Percentiles rank a stretch among this genome's conserved stretches.
Conservation (phyloP, 2,113 vertebrate species). For the Puffinus mauretanicus region DNA sequence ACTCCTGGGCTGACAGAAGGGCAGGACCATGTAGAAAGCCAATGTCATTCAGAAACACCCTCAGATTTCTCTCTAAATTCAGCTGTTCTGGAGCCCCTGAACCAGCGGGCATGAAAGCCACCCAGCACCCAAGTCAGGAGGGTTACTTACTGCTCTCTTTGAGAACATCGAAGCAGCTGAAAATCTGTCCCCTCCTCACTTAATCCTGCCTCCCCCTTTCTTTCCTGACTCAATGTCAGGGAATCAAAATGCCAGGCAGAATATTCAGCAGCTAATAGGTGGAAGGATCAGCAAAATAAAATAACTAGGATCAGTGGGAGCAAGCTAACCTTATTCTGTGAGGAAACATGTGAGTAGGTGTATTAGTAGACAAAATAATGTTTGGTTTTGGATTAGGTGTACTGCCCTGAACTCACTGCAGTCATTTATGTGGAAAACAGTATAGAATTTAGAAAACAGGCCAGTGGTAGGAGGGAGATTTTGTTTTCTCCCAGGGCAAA, state of each 20-base stretch:
- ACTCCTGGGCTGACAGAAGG: background rate
- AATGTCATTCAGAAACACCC: background rate
- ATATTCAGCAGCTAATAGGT: conserved; percentile 28
- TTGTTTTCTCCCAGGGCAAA: background rate
- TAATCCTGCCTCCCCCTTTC: background rate
- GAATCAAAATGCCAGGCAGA: conserved; percentile 25
- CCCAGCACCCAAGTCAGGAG: background rate
- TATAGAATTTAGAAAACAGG: background rate
- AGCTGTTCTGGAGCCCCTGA: background rate
- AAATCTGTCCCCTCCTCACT: background rate
- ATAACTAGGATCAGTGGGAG: background rate
- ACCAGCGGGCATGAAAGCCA: background rate
- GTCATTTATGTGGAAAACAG: background rate
- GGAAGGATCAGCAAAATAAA: conserved; percentile 39
- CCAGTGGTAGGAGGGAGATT: background rate
- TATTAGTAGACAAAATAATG: conserved; percentile 42
- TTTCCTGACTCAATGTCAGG: background rate
- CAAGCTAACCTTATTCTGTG: conserved; percentile 33
- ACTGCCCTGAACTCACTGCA: conserved; percentile 1
- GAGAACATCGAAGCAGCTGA: background rate
- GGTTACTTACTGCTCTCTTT: background rate
- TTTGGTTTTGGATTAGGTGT: conserved; percentile 46
- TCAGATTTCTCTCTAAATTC: background rate
- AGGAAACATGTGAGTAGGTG: background rate
- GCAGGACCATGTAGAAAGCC: background rate